phyloP scores from a whole-genome alignment of 2,888 invertebrate genomes.

The Tholera decimalis region DNA sequence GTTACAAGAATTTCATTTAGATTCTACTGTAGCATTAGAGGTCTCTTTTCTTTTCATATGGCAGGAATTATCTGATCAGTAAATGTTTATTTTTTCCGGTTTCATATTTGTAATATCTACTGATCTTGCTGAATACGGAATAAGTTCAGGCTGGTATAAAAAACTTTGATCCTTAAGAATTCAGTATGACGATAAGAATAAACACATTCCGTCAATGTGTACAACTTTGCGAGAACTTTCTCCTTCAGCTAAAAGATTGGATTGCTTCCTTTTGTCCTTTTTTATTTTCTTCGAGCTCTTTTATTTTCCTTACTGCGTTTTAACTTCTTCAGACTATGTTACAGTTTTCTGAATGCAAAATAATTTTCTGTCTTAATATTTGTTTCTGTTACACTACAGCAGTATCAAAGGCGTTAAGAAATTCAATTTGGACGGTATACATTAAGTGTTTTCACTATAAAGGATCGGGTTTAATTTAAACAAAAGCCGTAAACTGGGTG shows the following conservation, averaged over 20 bases:
- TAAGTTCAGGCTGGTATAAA: constrained; percentile 6
- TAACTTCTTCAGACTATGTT: constrained; percentile 48
- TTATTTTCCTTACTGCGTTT: constrained; percentile 54
- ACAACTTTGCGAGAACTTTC: constrained; percentile 57
- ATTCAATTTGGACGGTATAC: constrained; percentile 70
- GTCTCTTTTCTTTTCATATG: background rate
- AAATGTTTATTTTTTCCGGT: background rate
- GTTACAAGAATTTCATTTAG: constrained; percentile 28
- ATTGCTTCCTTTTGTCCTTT: constrained; percentile 62
- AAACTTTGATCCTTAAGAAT: constrained; percentile 31
- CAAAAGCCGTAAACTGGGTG: constrained; percentile 76
- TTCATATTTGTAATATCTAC: background rate
- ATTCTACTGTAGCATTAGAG: background rate
- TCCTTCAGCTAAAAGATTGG: constrained; percentile 62
- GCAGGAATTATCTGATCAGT: background rate
- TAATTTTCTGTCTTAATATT: constrained; percentile 50
- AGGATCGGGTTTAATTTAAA: constrained; percentile 76
- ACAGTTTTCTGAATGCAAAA: constrained; percentile 58
- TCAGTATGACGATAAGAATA: constrained; percentile 49
- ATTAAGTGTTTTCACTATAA: constrained; percentile 64
- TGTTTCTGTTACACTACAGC: constrained; percentile 29
- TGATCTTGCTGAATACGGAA: background rate
- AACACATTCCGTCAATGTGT: constrained; percentile 50
- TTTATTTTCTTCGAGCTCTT: constrained; percentile 53
- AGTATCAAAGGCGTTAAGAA: constrained; percentile 61